Evolutionary conservation across 2,113 vertebrate species (phyloP).

Genomic region (Leptobrachium leishanense): DNA sequence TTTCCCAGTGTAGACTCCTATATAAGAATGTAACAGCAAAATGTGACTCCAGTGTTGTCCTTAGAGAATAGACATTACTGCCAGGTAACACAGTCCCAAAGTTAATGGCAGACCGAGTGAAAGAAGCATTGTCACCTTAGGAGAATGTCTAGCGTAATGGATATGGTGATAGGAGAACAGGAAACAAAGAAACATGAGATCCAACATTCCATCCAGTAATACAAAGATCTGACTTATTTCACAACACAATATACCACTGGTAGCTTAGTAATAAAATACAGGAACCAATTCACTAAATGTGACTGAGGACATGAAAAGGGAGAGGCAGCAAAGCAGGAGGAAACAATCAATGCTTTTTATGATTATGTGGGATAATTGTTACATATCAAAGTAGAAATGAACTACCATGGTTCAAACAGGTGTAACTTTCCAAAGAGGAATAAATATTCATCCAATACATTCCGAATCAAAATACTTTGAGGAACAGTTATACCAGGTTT

Average conservation of each 20-base stretch:
- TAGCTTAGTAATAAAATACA: slow-evolving; percentile 26
- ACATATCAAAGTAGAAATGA: too few relatives aligned
- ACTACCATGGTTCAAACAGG: too few relatives aligned
- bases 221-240: slow-evolving; percentile 27
- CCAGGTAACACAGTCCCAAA: not conserved
- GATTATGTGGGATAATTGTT: not conserved
- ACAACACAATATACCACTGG: slow-evolving; percentile 3
- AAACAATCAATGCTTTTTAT: not conserved
- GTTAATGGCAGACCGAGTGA: not conserved
- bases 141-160: slow-evolving; percentile 14
- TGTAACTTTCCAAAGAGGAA: too few relatives aligned
- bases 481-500: too few relatives aligned
- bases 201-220: slow-evolving; percentile 5
- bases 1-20: too few relatives aligned
- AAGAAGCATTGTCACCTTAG: slow-evolving; percentile 17
- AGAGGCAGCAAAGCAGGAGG: not conserved
- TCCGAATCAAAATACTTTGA: too few relatives aligned
- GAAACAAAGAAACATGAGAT: slow-evolving; percentile 37
- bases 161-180: slow-evolving; percentile 37
- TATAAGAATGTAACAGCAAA: too few relatives aligned
- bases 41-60: not conserved
- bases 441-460: too few relatives aligned
- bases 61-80: not conserved
- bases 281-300: slow-evolving; percentile 1
- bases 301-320: not conserved